Evolutionary conservation across 2,888 invertebrate species (phyloP).

Genomic region (Rambutsinella grinnellia): DNA sequence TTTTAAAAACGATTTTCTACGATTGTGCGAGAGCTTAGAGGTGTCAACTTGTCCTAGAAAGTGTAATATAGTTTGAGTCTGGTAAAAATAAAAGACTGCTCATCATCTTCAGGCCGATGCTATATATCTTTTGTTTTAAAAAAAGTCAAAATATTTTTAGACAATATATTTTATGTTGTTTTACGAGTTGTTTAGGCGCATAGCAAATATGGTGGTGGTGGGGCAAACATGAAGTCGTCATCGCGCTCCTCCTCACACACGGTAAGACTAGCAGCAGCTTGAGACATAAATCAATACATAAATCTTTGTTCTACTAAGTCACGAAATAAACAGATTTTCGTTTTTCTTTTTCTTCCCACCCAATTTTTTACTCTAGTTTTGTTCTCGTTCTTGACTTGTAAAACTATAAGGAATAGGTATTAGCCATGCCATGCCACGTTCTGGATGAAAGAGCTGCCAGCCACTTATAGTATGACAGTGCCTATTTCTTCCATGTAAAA

Average conservation of each 20-base stretch:
- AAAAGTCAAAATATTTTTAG: too few species aligned
- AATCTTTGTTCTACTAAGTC: conserved; percentile 55
- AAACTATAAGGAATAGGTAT: background rate
- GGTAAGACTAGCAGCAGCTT: conserved; percentile 19
- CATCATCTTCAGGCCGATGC: too few species aligned
- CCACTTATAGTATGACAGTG: too few species aligned
- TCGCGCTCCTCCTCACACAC: background rate
- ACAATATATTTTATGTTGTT: too few species aligned
- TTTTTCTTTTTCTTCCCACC: conserved; percentile 6
- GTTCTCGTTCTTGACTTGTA: background rate
- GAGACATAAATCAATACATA: conserved; percentile 64
- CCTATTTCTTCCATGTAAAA: background rate
- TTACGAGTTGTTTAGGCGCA: background rate
- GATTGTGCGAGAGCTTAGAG: too few species aligned
- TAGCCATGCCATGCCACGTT: background rate
- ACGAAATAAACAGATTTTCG: conserved; percentile 51
- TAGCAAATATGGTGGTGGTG: background rate
- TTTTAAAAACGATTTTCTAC: too few species aligned
- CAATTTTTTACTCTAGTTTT: conserved; percentile 3
- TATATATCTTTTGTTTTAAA: too few species aligned
- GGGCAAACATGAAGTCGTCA: background rate
- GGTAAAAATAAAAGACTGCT: too few species aligned
- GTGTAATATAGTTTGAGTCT: too few species aligned
- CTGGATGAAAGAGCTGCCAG: too few species aligned
- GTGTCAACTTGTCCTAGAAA: too few species aligned